Percentiles rank a stretch among this genome's conserved stretches.
Evolutionary conservation across 2,113 vertebrate species (phyloP).

Genomic region (Martes martes): DNA sequence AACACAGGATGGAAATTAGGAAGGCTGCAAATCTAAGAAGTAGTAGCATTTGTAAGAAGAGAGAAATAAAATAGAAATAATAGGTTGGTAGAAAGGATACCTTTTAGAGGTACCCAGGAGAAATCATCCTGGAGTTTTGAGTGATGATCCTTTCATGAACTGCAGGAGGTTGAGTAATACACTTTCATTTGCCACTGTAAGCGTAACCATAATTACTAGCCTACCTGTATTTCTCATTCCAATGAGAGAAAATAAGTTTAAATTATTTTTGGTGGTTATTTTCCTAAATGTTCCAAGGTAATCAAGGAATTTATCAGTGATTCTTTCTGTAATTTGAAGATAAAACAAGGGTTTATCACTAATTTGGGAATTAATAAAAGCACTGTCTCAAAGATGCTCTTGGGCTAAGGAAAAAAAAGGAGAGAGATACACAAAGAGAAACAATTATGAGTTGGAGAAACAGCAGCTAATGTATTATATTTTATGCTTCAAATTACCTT

Average conservation of each 20-base stretch:
- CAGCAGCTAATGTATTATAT: background rate
- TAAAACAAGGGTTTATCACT: background rate
- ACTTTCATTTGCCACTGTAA: conserved; percentile 11
- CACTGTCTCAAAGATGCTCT: background rate
- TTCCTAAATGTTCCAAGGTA: background rate
- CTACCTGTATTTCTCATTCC: background rate
- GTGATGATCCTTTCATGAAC: background rate
- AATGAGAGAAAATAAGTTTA: background rate
- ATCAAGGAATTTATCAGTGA: background rate
- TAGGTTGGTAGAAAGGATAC: background rate
- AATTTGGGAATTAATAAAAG: background rate
- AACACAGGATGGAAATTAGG: background rate
- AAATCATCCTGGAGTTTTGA: conserved; percentile 35
- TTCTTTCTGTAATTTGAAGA: background rate
- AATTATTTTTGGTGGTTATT: background rate
- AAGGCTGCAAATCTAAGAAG: background rate
- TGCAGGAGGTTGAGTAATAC: background rate
- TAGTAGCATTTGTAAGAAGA: background rate
- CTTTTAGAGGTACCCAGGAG: conserved; percentile 39
- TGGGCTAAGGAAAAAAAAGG: rapidly evolving
- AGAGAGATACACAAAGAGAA: background rate
- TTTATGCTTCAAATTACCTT: background rate
- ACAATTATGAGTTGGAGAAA: background rate
- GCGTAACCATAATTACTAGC: background rate
- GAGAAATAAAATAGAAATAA: background rate